Conservation (phyloP, 2,888 invertebrate species). For the Spicauda simplicius region DNA sequence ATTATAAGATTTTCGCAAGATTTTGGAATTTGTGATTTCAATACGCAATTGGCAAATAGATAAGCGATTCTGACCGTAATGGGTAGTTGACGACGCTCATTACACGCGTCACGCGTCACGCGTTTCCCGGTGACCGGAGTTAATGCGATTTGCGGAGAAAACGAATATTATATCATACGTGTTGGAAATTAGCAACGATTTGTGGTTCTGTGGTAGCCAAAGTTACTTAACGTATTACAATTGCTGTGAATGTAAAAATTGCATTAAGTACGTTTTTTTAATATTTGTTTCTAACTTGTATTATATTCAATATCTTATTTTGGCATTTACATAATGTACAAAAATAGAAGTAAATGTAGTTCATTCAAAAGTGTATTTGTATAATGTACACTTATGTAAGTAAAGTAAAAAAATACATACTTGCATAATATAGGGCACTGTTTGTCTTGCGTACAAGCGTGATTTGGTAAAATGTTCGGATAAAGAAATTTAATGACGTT, state of each 20-base stretch:
- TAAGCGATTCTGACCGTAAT: too few relatives aligned
- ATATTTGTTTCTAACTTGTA: background rate
- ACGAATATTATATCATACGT: slow-evolving; percentile 18
- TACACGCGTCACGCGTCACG: background rate
- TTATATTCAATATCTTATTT: background rate
- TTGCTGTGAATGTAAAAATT: background rate
- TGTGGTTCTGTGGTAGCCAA: slow-evolving; percentile 5
- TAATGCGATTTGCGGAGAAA: slow-evolving; percentile 11
- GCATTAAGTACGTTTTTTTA: background rate
- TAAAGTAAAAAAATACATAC: background rate
- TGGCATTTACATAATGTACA: background rate
- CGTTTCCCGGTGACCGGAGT: background rate
- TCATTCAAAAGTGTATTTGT: background rate
- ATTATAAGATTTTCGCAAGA: too few relatives aligned
- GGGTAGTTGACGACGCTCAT: background rate
- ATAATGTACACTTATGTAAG: background rate
- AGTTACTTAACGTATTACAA: background rate
- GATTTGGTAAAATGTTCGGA: too few relatives aligned
- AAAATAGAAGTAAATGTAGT: background rate
- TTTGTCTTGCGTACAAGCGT: too few relatives aligned
- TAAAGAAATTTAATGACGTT: too few relatives aligned
- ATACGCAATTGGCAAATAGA: too few relatives aligned
- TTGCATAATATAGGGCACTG: too few relatives aligned
- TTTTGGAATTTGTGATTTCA: too few relatives aligned
- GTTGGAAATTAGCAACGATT: background rate